These are phyloP conservation scores for Tetranychus urticae DNA, from an alignment of 1,140 invertebrate species.

Conservation along the genomic window DNA sequence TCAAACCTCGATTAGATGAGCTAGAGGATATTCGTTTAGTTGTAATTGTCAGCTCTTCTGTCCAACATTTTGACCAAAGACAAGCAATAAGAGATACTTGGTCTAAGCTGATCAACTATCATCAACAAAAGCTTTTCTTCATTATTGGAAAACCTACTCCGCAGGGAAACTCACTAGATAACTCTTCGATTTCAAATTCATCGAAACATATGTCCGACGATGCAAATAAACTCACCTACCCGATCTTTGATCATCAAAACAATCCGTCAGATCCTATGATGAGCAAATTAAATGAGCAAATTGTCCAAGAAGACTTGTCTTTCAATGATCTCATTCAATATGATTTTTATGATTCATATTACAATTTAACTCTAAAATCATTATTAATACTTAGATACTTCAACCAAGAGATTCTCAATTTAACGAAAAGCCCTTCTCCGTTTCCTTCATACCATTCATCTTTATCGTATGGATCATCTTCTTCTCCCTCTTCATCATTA, in stretches of 20 bases:
- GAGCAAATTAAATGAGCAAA: background rate
- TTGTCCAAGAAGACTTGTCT: conserved; percentile 30
- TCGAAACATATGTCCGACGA: too few relatives aligned
- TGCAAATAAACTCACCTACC: too few relatives aligned
- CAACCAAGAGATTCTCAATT: background rate
- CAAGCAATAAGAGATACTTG: conserved; percentile 50
- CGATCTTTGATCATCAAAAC: background rate
- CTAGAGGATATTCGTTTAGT: background rate
- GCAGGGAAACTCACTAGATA: background rate
- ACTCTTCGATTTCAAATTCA: too few relatives aligned
- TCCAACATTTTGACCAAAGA: conserved; percentile 16
- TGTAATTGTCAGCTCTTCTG: background rate
- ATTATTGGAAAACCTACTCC: background rate
- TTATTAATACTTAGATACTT: conserved; percentile 22
- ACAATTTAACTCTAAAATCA: conserved; percentile 81
- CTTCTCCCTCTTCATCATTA: too few relatives aligned
- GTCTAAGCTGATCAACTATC: conserved; percentile 24
- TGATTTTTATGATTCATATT: conserved; percentile 56
- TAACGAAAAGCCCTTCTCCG: background rate
- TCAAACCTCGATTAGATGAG: too few relatives aligned
- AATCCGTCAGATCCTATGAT: background rate
- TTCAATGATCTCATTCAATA: conserved; percentile 56
- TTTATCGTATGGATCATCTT: too few relatives aligned
- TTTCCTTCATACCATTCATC: background rate
- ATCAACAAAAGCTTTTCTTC: background rate